These are phyloP conservation scores for Plusia festucae DNA, from an alignment of 2,888 invertebrate species.

Conservation along the genomic window DNA sequence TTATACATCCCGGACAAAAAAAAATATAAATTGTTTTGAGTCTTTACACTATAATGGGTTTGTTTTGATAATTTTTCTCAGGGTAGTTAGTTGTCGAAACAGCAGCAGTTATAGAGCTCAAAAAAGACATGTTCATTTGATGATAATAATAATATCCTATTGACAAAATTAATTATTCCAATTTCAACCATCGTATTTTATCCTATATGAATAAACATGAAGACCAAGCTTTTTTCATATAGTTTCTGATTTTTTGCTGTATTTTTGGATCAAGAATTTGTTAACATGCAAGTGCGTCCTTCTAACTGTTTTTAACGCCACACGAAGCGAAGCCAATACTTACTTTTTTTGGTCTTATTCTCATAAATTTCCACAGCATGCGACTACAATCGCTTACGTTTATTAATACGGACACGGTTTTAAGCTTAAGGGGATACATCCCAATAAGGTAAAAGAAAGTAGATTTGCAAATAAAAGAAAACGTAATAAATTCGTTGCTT, in stretches of 20 bases:
- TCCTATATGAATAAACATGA: too few relatives aligned
- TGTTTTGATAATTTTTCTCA: too few relatives aligned
- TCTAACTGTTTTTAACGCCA: background rate
- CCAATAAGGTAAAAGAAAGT: constrained; percentile 19
- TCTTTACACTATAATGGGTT: too few relatives aligned
- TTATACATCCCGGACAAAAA: too few relatives aligned
- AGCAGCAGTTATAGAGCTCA: too few relatives aligned
- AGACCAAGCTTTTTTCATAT: background rate
- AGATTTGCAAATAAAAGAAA: background rate
- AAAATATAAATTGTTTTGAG: too few relatives aligned
- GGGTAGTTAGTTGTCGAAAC: too few relatives aligned
- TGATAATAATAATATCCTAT: too few relatives aligned
- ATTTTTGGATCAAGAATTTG: too few relatives aligned
- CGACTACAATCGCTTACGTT: background rate
- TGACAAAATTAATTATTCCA: too few relatives aligned
- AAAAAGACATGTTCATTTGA: too few relatives aligned
- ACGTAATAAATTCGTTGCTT: background rate
- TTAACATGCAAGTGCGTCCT: background rate
- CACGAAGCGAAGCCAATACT: background rate
- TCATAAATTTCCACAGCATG: background rate
- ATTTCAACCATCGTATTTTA: too few relatives aligned
- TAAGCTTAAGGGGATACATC: constrained; percentile 19
- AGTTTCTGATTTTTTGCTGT: background rate
- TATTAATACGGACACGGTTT: constrained; percentile 25
- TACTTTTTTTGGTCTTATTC: background rate